Base-by-base conservation (phyloP, 1,140 invertebrate genomes). In the Magallana angulata region DNA sequence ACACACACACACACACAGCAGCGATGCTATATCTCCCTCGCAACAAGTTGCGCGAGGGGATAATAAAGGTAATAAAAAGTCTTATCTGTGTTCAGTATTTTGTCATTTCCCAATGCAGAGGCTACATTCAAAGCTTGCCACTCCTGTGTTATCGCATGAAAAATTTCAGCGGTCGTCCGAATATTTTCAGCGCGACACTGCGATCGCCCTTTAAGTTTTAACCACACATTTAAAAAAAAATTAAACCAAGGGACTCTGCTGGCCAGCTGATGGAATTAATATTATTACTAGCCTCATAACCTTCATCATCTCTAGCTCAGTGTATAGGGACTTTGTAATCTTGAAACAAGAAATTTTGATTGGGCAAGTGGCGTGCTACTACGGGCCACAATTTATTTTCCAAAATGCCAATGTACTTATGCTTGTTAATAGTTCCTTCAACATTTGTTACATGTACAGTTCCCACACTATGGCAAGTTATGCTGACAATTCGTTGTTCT, bases 371-470 rank as follows among this genome's bases (percentile, higher is more conserved):
- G 3, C 24, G 24, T 24, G 24, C 24, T 24, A 24, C 1, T 24
- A 24, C 24, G 24, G 1, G 24, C 24, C 24, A 24, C 1, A 18
- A 18, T 3, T 64, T 18, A 64, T 14, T 16, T 14, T 14, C 18
- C 18, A 64, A 64, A 4, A 48, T 48, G 24, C 24, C 24, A 24
- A 24, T 24, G 24, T 24, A 82, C 14, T 83, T 81, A 59, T 83
- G 86, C 2, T n/a, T n/a, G 18, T 68, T 87, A 60, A 87, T 83
- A 57, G 18, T 83, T 56, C 80, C 80, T 82, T 83, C 30, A 68
- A 82, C 81, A 56, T n/a, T 30, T 2, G 81, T 7, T 18, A 87
- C 24, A 24, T 24, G 24, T 24, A 24, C 18, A 83, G 86, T 87
- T 48, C 36, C 1, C 36, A 48, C 36, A 48, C 36, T 5, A 48